Percentiles rank a stretch among this genome's conserved stretches.
Conservation (phyloP, 2,888 invertebrate genomes). For the Nephrotoma guestfalica region DNA sequence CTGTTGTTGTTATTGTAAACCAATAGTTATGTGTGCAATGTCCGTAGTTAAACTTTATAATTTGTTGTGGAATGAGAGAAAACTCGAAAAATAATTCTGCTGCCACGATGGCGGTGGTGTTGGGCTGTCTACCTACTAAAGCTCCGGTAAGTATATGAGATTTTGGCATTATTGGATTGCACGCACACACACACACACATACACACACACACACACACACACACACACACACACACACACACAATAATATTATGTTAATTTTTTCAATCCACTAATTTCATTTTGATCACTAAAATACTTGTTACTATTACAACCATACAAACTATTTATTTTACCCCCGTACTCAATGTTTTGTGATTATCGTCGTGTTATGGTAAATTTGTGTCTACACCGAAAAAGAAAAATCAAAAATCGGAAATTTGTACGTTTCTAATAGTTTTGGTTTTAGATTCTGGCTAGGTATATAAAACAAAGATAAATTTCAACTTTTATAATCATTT, state of each 20-base stretch:
- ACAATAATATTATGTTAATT: neutral
- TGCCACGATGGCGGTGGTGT: neutral
- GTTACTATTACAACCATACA: neutral
- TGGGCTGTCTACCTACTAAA: neutral
- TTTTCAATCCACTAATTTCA: neutral
- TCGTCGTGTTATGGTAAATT: neutral
- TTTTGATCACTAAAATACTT: neutral
- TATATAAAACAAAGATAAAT: neutral
- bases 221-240: neutral
- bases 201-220: too few relatives aligned
- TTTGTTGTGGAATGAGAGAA: neutral
- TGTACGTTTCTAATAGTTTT: neutral
- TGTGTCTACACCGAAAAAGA: neutral
- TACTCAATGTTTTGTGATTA: neutral
- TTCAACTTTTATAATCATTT: neutral
- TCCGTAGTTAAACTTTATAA: neutral
- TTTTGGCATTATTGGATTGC: neutral
- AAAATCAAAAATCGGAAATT: neutral
- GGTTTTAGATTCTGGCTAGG: neutral
- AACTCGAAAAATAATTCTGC: neutral
- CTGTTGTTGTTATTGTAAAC: neutral
- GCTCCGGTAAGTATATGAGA: neutral
- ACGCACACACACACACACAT: neutral
- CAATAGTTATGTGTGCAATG: neutral
- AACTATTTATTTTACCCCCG: neutral